Evolutionary conservation across 2,113 vertebrate species (phyloP).

Genomic region (Henicopernis longicauda): DNA sequence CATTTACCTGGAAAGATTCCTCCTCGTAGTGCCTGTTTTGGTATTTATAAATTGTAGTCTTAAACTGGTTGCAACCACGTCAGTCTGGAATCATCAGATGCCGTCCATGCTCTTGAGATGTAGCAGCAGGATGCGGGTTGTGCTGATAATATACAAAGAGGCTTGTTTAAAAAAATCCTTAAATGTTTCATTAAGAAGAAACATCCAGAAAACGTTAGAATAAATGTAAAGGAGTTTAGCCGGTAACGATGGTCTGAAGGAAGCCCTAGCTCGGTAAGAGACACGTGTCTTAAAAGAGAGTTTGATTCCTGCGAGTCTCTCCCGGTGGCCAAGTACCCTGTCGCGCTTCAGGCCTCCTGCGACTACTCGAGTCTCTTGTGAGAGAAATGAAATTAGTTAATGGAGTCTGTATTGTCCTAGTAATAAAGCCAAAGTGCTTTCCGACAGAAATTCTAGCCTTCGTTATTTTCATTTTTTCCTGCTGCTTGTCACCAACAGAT

Average conservation of each 20-base stretch:
- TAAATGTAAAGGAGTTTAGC: background rate
- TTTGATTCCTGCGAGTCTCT: background rate
- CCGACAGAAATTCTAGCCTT: background rate
- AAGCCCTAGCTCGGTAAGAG: too few species aligned
- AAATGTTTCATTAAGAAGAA: background rate
- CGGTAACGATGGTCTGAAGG: background rate
- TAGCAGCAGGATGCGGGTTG: background rate
- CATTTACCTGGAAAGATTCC: background rate
- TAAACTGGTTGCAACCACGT: background rate
- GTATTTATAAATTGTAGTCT: background rate
- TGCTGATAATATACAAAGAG: background rate
- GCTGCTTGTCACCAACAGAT: background rate
- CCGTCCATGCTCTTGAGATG: accelerated
- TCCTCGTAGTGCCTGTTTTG: accelerated
- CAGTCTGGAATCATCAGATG: background rate
- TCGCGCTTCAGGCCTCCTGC: accelerated
- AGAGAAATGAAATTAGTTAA: background rate
- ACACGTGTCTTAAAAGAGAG: background rate
- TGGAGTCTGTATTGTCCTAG: background rate
- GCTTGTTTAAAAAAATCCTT: background rate
- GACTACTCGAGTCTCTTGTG: background rate
- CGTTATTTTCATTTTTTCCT: accelerated
- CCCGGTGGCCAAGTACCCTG: background rate
- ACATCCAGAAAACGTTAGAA: accelerated
- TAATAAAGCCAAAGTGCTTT: background rate